Percentiles rank a stretch among this genome's conserved stretches.
Conservation (phyloP, 2,797 vertebrate species). For the Micropoecilia bifurca region DNA sequence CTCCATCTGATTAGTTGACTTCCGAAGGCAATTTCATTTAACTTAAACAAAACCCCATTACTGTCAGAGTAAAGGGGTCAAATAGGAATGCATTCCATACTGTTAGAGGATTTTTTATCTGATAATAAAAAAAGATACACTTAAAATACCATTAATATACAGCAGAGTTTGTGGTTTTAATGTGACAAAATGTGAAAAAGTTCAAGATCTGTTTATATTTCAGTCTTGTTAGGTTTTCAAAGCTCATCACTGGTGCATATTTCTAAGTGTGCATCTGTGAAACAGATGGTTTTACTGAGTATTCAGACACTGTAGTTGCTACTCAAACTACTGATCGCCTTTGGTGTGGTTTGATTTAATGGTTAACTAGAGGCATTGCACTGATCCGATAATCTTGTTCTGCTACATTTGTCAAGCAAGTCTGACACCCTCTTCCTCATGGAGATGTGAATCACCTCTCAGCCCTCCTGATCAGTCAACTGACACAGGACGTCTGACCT, state of each 20-base stretch:
- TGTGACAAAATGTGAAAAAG: background rate
- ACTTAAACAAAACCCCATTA: background rate
- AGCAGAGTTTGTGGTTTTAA: background rate
- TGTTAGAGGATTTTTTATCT: background rate
- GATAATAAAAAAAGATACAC: background rate
- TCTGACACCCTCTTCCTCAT: conserved; percentile 9
- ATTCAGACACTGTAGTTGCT: background rate
- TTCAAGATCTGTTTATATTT: background rate
- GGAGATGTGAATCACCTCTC: conserved; percentile 21
- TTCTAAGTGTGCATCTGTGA: conserved; percentile 15
- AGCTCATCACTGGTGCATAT: conserved; percentile 9
- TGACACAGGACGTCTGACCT: conserved; percentile 37
- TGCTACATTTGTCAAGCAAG: background rate
- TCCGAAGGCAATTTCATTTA: background rate
- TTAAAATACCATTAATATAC: background rate
- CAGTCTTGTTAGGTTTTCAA: conserved; percentile 3
- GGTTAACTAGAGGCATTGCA: background rate
- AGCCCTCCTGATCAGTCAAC: conserved; percentile 29
- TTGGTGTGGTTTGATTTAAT: background rate
- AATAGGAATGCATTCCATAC: background rate
- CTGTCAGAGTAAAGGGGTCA: background rate
- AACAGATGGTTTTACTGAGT: conserved; percentile 33
- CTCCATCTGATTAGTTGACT: background rate
- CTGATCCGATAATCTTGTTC: background rate
- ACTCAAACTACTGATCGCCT: conserved; percentile 13